Conservation (phyloP, 2,888 invertebrate genomes). For the Hypselothyrea guttata region DNA sequence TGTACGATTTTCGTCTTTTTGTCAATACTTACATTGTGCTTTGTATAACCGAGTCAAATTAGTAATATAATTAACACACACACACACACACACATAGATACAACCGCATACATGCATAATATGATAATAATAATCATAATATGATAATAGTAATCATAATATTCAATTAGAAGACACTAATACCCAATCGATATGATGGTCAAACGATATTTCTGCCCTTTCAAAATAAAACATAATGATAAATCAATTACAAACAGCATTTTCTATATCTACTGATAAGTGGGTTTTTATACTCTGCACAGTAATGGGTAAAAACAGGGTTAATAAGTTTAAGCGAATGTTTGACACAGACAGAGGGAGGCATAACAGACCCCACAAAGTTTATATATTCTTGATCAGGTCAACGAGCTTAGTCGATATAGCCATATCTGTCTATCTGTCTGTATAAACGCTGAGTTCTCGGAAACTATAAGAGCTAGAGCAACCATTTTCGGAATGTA, state of each 20-base stretch:
- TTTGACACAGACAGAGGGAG: too few relatives aligned
- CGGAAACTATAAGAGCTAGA: too few relatives aligned
- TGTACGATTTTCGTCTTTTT: conserved; percentile 47
- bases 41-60: conserved; percentile 76
- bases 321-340: too few relatives aligned
- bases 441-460: too few relatives aligned
- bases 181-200: conserved; percentile 56
- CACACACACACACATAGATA: conserved; percentile 15
- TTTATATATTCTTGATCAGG: too few relatives aligned
- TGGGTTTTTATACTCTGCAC: too few relatives aligned
- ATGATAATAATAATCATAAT: conserved; percentile 12
- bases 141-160: conserved; percentile 36
- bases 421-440: too few relatives aligned
- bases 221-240: conserved; percentile 46
- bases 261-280: background rate
- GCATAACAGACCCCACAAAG: too few relatives aligned
- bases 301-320: too few relatives aligned
- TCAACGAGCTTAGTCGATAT: too few relatives aligned
- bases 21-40: conserved; percentile 52
- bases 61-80: conserved; percentile 70
- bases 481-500: too few relatives aligned
- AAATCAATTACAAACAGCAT: conserved; percentile 3
- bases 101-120: conserved; percentile 5
- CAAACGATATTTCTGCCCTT: conserved; percentile 66
- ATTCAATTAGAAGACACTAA: conserved; percentile 69